These are phyloP conservation scores for Epinotia demarniana DNA, from an alignment of 2,888 invertebrate genomes.

Conservation along the genomic window DNA sequence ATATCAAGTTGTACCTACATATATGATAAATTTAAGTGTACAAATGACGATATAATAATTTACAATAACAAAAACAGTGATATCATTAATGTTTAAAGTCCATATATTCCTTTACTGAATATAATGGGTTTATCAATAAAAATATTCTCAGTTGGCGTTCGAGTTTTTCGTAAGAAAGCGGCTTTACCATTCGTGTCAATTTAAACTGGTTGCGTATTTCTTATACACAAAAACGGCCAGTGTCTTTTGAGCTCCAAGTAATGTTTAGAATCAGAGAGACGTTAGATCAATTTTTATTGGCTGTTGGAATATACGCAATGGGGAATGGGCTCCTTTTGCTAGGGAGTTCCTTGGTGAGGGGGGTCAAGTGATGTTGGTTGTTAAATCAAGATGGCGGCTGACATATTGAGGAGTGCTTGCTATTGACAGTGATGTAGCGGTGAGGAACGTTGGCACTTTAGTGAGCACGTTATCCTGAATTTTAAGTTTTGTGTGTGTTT, in stretches of 20 bases:
- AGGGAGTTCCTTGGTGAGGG: neutral
- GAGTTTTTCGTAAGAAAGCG: neutral
- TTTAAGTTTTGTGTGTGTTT: slow-evolving; percentile 33
- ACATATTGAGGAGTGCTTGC: slow-evolving; percentile 49
- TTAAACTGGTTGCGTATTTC: slow-evolving; percentile 44
- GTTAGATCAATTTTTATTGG: slow-evolving; percentile 11
- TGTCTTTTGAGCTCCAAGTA: neutral
- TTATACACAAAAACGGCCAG: slow-evolving; percentile 7
- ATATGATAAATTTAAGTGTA: too few relatives aligned
- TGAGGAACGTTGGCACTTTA: slow-evolving; percentile 44
- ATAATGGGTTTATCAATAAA: too few relatives aligned
- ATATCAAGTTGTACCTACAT: too few relatives aligned
- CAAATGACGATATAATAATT: too few relatives aligned
- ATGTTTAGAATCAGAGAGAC: neutral
- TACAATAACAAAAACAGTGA: too few relatives aligned
- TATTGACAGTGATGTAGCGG: slow-evolving; percentile 49
- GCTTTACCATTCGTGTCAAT: slow-evolving; percentile 8
- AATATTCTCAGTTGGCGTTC: too few relatives aligned
- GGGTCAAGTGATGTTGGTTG: slow-evolving; percentile 3
- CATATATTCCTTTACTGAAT: too few relatives aligned
- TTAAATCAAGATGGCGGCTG: slow-evolving; percentile 49
- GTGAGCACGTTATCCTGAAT: slow-evolving; percentile 30
- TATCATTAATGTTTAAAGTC: too few relatives aligned
- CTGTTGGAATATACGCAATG: neutral
- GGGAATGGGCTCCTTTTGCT: neutral